Conservation (phyloP, 2,797 vertebrate genomes). For the Echiichthys vipera region DNA sequence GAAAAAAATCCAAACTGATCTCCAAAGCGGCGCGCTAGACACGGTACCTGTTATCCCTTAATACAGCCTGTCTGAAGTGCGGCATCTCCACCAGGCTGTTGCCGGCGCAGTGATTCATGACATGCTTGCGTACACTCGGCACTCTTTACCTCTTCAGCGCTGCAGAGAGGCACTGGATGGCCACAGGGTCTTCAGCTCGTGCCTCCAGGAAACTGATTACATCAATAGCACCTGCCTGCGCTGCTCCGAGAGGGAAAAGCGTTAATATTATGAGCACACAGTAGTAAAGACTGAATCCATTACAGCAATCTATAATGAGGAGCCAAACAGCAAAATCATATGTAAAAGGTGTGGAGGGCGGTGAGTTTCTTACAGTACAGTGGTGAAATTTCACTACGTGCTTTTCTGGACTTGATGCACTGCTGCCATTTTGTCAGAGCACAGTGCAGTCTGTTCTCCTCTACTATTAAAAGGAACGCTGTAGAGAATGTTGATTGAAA, state of each 20-base stretch:
- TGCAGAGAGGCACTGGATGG: conserved; percentile 70
- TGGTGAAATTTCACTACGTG: conserved; percentile 45
- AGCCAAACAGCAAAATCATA: conserved; percentile 57
- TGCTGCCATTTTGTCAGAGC: conserved; percentile 68
- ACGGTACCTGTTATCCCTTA: conserved; percentile 51
- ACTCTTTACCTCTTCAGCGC: conserved; percentile 71
- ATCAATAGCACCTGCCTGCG: conserved; percentile 80
- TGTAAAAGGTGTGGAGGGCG: conserved; percentile 43
- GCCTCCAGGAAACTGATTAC: conserved; percentile 80
- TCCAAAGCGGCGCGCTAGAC: conserved; percentile 13
- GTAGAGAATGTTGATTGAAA: conserved; percentile 42
- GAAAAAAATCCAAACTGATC: conserved; percentile 16
- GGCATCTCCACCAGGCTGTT: conserved; percentile 48
- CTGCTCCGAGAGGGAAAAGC: conserved; percentile 44
- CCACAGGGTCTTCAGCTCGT: conserved; percentile 67
- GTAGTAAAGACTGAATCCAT: conserved; percentile 71
- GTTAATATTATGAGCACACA: conserved; percentile 82
- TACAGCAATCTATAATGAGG: conserved; percentile 71
- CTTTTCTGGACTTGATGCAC: conserved; percentile 39
- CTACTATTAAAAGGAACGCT: conserved; percentile 31
- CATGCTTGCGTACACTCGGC: conserved; percentile 61
- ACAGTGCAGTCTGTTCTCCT: conserved; percentile 33
- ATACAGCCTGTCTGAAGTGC: conserved; percentile 56
- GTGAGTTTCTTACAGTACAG: conserved; percentile 30
- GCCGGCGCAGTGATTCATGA: conserved; percentile 73